Percentiles rank a stretch among this genome's conserved stretches.
Conservation (phyloP, 2,113 vertebrate genomes). For the Megatriorchis doriae region DNA sequence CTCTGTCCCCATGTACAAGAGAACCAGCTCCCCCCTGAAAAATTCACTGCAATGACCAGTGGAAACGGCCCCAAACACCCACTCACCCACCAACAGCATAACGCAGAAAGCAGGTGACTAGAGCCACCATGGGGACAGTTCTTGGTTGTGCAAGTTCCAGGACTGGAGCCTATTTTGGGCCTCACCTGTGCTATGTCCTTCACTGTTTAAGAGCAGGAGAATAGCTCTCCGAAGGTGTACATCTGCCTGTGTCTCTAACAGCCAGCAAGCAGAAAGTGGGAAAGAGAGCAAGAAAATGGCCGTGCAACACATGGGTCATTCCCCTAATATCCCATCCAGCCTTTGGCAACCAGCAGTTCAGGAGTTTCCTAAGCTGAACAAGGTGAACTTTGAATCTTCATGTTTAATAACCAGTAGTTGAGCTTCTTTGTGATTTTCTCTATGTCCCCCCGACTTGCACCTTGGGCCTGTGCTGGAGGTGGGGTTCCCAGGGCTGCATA, state of each 20-base stretch:
- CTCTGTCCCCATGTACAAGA: not conserved
- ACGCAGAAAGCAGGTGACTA: rapidly evolving
- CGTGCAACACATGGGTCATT: not conserved
- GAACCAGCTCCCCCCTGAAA: not conserved
- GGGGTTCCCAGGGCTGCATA: not conserved
- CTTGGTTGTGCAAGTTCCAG: not conserved
- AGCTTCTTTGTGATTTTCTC: not conserved
- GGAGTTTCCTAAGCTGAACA: not conserved
- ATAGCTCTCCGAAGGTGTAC: not conserved
- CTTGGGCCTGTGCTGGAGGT: not conserved
- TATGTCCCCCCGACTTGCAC: not conserved
- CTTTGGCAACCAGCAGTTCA: not conserved
- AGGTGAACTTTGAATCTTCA: not conserved
- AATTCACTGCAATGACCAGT: not conserved
- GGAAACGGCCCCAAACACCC: not conserved
- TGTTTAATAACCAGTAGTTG: not conserved
- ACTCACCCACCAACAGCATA: not conserved
- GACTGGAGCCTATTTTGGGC: not conserved
- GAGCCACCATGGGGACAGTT: not conserved
- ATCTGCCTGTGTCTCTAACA: not conserved
- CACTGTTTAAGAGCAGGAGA: not conserved
- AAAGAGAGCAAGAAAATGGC: not conserved
- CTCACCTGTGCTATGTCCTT: not conserved
- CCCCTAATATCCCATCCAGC: not conserved
- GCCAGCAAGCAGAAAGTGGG: not conserved